Conservation (phyloP, 2,888 invertebrate species). For the Gibbula magus region DNA sequence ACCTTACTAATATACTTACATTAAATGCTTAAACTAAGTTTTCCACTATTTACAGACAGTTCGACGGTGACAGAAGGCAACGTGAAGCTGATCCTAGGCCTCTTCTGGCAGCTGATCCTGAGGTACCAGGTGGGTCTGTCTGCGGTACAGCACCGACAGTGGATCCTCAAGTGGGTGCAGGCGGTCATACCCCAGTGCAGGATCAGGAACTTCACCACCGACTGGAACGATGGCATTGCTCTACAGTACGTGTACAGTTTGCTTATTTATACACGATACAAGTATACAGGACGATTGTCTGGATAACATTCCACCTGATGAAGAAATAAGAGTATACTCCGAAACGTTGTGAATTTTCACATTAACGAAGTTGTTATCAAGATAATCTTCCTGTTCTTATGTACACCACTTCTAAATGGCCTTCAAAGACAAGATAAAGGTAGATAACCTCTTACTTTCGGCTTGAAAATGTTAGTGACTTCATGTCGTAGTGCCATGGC, state of each 20-base stretch:
- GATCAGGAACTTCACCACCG: conserved; percentile 90
- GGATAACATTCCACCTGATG: too few species aligned
- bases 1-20: not conserved
- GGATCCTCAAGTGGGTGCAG: conserved; percentile 95
- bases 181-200: conserved; percentile 78
- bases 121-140: conserved; percentile 98
- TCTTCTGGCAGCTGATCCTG: conserved; percentile 98
- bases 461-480: too few species aligned
- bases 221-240: conserved; percentile 97
- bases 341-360: too few species aligned
- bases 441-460: too few species aligned
- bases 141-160: conserved; percentile 95
- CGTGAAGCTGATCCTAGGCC: conserved; percentile 93
- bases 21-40: not conserved
- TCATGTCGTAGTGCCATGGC: too few species aligned
- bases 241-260: conserved; percentile 78
- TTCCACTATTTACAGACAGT: conserved; percentile 83
- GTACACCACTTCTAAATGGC: too few species aligned
- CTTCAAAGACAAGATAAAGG: too few species aligned
- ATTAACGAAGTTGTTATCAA: too few species aligned
- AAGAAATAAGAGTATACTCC: too few species aligned
- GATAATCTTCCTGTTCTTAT: too few species aligned
- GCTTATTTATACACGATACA: not conserved
- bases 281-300: not conserved
- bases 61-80: conserved; percentile 98